Evolutionary conservation across 2,113 vertebrate species (phyloP), one percentile per base, ranked within the genome.

Genomic region (Syngnathus scovelli): DNA sequence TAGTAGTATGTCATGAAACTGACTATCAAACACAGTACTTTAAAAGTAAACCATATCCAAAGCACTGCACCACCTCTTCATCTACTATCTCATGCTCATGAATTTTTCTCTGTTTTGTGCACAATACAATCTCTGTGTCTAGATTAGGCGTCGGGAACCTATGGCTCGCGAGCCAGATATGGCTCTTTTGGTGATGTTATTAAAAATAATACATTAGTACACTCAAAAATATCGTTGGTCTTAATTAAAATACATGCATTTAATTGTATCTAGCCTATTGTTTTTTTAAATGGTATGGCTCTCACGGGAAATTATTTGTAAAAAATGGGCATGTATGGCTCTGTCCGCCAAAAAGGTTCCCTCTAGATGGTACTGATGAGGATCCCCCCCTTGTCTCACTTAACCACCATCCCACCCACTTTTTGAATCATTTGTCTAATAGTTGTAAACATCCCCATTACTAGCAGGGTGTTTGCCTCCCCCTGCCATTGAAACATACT

Each of bases 401-500:
- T n/a, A 27, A 58, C 27, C 27, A 36, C 27, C 21, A 3, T 58
- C 10, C n/a, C 11, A 44, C 37, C 33, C 19, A 6, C 33, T 18
- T n/a, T 15, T 10, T 23, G 21, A 67, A 33, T 71, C 64, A 55
- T 64, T 3, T 4, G 16, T 41, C 44, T 33, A 68, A 75, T 66
- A 52, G 38, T 71, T n/a, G 72, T 37, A 63, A 76, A 78, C 61
- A 77, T 55, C 54, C 66, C 70, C 0, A 15, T 74, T 70, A 71
- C 49, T 5, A 5, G 64, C 64, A 43, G 43, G 12, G 52, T 54
- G 56, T 76, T 72, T 70, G 46, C 70, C 65, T 54, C 23, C 54
- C 27, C 72, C 64, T 67, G 68, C 55, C 66, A 66, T 78, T 79
- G 74, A 65, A 72, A 51, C 33, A 72, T 39, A 58, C 61, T 76